Evolutionary conservation across 2,113 vertebrate genomes (phyloP).

Genomic region (Machaerirhynchus nigripectus): DNA sequence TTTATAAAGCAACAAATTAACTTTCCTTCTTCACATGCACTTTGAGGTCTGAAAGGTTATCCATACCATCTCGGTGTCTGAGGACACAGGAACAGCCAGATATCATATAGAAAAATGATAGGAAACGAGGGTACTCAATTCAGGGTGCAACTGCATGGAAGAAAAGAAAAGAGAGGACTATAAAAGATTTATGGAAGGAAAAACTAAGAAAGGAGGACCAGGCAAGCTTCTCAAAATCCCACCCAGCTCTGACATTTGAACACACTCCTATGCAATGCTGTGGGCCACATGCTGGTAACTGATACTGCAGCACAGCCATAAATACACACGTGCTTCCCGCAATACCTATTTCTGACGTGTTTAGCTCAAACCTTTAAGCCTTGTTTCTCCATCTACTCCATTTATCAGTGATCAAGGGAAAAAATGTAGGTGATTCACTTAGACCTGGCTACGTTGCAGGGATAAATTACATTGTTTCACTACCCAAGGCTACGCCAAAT

Average conservation of each 20-base stretch:
- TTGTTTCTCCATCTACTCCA: not conserved
- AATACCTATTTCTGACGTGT: not conserved
- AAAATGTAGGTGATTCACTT: not conserved
- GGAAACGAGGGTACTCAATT: not conserved
- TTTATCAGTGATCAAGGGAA: not conserved
- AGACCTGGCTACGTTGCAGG: not conserved
- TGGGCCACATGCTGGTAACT: not conserved
- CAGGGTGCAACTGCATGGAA: not conserved
- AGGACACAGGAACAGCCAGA: not conserved
- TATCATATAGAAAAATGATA: not conserved
- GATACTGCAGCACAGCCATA: not conserved
- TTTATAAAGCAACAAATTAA: slow-evolving; percentile 37
- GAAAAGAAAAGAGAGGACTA: not conserved
- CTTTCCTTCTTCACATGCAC: not conserved
- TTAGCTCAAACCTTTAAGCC: not conserved
- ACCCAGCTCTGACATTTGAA: not conserved
- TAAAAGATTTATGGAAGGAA: not conserved
- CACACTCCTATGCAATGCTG: not conserved
- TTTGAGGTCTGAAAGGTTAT: slow-evolving; percentile 2
- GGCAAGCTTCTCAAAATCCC: not conserved
- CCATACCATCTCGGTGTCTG: not conserved
- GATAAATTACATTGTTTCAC: not conserved
- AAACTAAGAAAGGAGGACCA: not conserved
- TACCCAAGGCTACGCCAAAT: not conserved
- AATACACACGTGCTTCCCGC: fast-evolving